Conservation (phyloP, 2,888 invertebrate species). For the Nephrotoma appendiculata region DNA sequence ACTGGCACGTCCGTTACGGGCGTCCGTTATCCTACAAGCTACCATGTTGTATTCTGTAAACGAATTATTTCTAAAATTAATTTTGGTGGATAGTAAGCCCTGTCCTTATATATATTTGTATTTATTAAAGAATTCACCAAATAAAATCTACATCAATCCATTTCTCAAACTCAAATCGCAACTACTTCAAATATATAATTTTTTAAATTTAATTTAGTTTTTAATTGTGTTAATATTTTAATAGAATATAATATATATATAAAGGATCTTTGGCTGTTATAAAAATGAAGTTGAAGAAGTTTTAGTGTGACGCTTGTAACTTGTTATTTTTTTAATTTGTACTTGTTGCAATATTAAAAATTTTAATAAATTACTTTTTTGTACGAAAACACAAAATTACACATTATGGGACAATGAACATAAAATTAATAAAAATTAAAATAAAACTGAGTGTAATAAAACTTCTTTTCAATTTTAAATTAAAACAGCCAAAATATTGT, state of each 20-base stretch:
- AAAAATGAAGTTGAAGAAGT: background rate
- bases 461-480: background rate
- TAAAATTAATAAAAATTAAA: background rate
- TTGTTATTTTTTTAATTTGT: background rate
- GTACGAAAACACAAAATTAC: background rate
- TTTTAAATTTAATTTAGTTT: background rate
- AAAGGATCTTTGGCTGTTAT: background rate
- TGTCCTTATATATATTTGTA: conserved; percentile 25
- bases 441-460: background rate
- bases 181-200: background rate
- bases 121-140: background rate
- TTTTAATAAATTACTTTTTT: background rate
- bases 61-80: conserved; percentile 50
- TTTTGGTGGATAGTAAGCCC: conserved; percentile 32
- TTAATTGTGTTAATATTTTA: background rate
- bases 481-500: background rate
- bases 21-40: conserved; percentile 89
- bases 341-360: background rate
- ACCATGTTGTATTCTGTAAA: conserved; percentile 96
- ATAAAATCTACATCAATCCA: background rate
- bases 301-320: background rate
- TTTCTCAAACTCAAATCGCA: background rate
- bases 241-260: background rate
- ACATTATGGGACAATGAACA: background rate
- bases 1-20: conserved; percentile 68